Base-by-base conservation (phyloP, 2,797 vertebrate genomes). In the Thalassophryne amazonica region DNA sequence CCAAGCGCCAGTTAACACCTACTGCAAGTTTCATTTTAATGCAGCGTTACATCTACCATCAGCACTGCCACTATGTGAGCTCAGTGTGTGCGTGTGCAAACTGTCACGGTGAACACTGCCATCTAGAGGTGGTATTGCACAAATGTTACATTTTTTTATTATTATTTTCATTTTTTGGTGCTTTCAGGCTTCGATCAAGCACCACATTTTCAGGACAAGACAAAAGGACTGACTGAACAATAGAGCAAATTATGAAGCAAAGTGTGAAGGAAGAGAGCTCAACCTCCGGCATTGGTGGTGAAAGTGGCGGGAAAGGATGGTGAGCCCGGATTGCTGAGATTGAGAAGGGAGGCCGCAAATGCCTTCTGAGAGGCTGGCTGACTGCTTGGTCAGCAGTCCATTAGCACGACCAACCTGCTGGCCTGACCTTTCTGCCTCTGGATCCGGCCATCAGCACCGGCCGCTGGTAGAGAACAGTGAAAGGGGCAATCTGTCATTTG, bases 61-160 rank as follows among this genome's bases (percentile, higher is more conserved):
- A n/a, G n/a, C n/a, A n/a, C n/a, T n/a, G n/a, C n/a, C n/a, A n/a
- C n/a, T n/a, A n/a, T n/a, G n/a, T 68, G 60, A 77, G 73, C 56
- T 50, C 16, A 6, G 7, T 50, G 9, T 27, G 47, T 24, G 60
- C 42, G 48, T 30, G n/a, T n/a, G n/a, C n/a, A 33, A 35, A 46
- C 78, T 86, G 55, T 31, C 78, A 57, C 85, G 93, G 95, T 96
- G 86, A 95, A 97, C 91, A 94, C 80, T 92, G 89, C 90, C 96
- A 96, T 94, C 96, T 96, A 80, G 91, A 95, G 95, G 93, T 62
- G 2, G 51, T 66, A 59, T 11, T 25, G 52, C 9, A 70, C 54
- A 57, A 68, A 69, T 65, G 74, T 58, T n/a, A n/a, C n/a, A n/a
- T n/a, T n/a, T n/a, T n/a, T n/a, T n/a, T n/a, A n/a, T n/a, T n/a